phyloP scores from a whole-genome alignment of 2,797 vertebrate genomes.

The Enteromius afrohamiltoni region DNA sequence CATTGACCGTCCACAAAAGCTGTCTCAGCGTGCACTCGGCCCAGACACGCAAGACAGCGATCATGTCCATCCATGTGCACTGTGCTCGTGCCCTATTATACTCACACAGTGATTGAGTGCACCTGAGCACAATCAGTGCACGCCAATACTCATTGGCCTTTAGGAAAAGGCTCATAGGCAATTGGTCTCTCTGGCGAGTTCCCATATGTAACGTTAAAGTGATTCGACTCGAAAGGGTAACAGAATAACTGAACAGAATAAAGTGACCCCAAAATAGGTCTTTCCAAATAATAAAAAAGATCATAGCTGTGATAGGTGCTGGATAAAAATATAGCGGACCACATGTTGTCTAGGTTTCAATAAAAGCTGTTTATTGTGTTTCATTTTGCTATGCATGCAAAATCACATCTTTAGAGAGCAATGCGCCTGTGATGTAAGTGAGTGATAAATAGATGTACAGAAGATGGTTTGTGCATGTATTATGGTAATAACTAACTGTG shows the following conservation, averaged over 20 bases:
- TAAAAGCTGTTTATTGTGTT: neutral
- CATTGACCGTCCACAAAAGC: too few relatives aligned
- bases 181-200: too few relatives aligned
- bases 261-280: neutral
- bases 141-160: too few relatives aligned
- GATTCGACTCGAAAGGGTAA: too few relatives aligned
- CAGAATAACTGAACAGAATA: neutral
- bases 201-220: too few relatives aligned
- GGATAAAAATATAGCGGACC: neutral
- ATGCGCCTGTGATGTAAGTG: neutral
- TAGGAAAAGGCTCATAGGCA: too few relatives aligned
- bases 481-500: slow-evolving; percentile 3
- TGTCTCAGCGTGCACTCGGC: too few relatives aligned
- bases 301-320: neutral
- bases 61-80: too few relatives aligned
- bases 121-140: too few relatives aligned
- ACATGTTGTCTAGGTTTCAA: neutral
- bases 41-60: too few relatives aligned
- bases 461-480: neutral
- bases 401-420: neutral
- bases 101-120: too few relatives aligned
- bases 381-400: neutral
- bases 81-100: too few relatives aligned
- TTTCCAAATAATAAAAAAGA: neutral
- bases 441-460: slow-evolving; percentile 9